Percentiles rank a stretch among this genome's conserved stretches.
Conservation (phyloP, 2,113 vertebrate species). For the Lepidothrix coronata region DNA sequence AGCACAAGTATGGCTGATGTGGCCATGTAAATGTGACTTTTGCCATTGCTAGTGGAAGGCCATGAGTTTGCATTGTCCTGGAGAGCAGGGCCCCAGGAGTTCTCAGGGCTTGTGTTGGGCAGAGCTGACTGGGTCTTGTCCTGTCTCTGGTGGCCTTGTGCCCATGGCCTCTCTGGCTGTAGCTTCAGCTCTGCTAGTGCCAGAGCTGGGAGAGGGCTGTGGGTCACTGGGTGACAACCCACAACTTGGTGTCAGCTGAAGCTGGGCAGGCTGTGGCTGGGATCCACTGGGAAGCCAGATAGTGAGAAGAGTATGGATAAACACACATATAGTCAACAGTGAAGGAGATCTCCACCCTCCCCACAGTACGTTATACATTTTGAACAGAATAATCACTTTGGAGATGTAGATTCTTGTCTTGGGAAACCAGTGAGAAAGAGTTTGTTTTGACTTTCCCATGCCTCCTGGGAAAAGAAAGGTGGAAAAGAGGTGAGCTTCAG, state of each 20-base stretch:
- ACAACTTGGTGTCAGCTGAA: background rate
- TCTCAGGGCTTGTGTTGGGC: background rate
- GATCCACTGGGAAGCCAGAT: background rate
- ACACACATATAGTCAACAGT: fast-evolving
- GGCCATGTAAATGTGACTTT: fast-evolving
- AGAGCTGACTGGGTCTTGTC: background rate
- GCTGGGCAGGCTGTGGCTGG: background rate
- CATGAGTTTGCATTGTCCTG: background rate
- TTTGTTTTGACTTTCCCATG: background rate
- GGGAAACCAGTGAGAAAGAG: background rate
- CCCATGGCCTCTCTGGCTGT: background rate
- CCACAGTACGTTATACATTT: fast-evolving
- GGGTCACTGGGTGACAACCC: background rate
- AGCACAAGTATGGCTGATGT: background rate
- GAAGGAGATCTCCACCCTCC: background rate
- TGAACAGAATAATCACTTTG: background rate
- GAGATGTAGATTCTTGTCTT: background rate
- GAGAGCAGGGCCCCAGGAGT: background rate
- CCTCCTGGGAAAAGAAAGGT: background rate
- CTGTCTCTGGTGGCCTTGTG: background rate
- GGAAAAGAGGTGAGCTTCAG: background rate
- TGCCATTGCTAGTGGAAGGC: background rate
- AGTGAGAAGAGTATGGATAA: background rate
- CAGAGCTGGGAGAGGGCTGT: background rate
- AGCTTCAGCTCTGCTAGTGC: background rate